Base-by-base conservation (phyloP, 1,140 invertebrate species). In the Agraylea sexmaculata region DNA sequence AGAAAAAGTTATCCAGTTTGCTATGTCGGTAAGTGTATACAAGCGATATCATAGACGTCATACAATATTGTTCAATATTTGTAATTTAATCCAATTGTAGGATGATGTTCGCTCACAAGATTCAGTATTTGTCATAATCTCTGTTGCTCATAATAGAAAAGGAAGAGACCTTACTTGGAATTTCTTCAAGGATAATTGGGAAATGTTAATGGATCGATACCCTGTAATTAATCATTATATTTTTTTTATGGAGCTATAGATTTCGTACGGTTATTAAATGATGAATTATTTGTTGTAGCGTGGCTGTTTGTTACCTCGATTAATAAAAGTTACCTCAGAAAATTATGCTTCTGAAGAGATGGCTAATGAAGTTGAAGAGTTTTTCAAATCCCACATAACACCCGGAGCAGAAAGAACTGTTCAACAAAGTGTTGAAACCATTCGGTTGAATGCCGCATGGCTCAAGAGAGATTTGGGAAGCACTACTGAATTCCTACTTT, bases 41-140 rank as follows among this genome's bases (percentile, higher is more conserved):
- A 29, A 38, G 20, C 31, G 47, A 41, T 8, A 15, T 4, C 7
- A 32, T 13, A 19, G 28, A 22, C 39, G 25, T n/a, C n/a, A n/a
- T n/a, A n/a, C n/a, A n/a, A n/a, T n/a, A n/a, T n/a, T n/a, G n/a
- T n/a, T n/a, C n/a, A n/a, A n/a, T n/a, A n/a, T n/a, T n/a, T n/a
- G n/a, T n/a, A 8, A 12, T 28, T 31, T 4, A 6, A 23, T 48
- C 41, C 12, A 47, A 41, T 56, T 60, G 27, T 54, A 89, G 77
- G 80, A 87, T 49, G 85, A 95, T 59, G 91, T 97, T 0, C 70
- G 89, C 19, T 75, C 83, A 6, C 91, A 96, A 60, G 91, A 96
- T 56, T 80, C 87, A 0, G 76, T 90, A 1, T 88, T 86, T 58
- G 81, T 92, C 1, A 84, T 96, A 22, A 80, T 80, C 43, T 83